Percentiles rank a stretch among this genome's conserved stretches.
phyloP scores from a whole-genome alignment of 1,140 invertebrate species.

The Macrocentrus cingulum region DNA sequence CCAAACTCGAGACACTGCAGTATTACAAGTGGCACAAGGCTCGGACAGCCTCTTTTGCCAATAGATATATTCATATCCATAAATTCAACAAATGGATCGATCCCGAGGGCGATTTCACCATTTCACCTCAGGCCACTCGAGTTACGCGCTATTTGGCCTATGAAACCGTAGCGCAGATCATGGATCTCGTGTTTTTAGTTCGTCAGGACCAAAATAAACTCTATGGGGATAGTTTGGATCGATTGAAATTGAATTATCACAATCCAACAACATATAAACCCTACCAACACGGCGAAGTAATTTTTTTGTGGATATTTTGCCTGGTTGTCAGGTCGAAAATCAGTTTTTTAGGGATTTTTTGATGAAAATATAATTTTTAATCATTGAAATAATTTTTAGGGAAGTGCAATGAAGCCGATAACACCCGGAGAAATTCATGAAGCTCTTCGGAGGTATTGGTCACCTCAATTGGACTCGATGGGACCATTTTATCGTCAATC shows the following conservation, averaged over 20 bases:
- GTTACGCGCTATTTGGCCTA: slow-evolving; percentile 68
- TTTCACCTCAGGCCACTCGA: slow-evolving; percentile 58
- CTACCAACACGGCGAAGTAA: slow-evolving; percentile 51
- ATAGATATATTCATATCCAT: slow-evolving; percentile 53
- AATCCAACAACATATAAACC: slow-evolving; percentile 56
- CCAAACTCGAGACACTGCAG: slow-evolving; percentile 54
- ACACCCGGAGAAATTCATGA: slow-evolving; percentile 64
- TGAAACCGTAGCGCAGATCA: slow-evolving; percentile 69
- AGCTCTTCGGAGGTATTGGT: slow-evolving; percentile 61
- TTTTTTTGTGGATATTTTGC: too few relatives aligned
- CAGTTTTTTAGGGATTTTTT: too few relatives aligned
- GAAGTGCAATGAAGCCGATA: slow-evolving; percentile 47
- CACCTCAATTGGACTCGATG: slow-evolving; percentile 51
- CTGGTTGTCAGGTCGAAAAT: too few relatives aligned
- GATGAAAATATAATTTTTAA: slow-evolving; percentile 21
- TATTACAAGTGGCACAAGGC: too few relatives aligned
- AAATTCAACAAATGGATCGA: slow-evolving; percentile 64
- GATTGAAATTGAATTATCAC: slow-evolving; percentile 48
- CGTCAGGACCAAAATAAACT: slow-evolving; percentile 62
- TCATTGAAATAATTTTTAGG: slow-evolving; percentile 32
- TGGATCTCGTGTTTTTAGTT: slow-evolving; percentile 67
- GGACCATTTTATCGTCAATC: slow-evolving; percentile 54
- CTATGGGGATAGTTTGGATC: slow-evolving; percentile 59
- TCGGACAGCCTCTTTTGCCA: slow-evolving; percentile 57
- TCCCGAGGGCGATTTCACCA: slow-evolving; percentile 55